A percentile compares a stretch with the other conserved stretches of the same genome.
Evolutionary conservation across 2,888 invertebrate species (phyloP).

Genomic region (Synanthedon formicaeformis): DNA sequence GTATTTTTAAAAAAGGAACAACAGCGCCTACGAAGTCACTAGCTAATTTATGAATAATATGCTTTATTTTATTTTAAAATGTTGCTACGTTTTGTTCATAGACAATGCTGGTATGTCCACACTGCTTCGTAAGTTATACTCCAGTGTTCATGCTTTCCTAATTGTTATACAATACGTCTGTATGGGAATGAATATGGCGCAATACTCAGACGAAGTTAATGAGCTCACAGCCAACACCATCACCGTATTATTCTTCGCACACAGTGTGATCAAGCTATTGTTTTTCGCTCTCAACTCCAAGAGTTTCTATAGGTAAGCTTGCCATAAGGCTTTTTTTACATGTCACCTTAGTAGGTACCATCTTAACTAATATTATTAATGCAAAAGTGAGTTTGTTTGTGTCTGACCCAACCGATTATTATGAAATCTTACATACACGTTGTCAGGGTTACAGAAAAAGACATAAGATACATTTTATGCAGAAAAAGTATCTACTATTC

Average conservation of each 20-base stretch:
- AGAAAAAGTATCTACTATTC: too few species aligned
- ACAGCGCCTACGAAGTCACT: too few species aligned
- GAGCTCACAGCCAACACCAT: constrained; percentile 82
- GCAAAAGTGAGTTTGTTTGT: too few species aligned
- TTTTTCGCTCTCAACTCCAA: constrained; percentile 82
- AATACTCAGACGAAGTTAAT: constrained; percentile 81
- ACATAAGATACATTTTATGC: too few species aligned
- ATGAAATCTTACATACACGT: too few species aligned
- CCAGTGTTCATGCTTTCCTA: constrained; percentile 71
- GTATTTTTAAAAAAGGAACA: too few species aligned
- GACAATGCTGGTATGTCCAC: constrained; percentile 57
- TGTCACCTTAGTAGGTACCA: too few species aligned
- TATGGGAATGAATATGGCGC: constrained; percentile 76
- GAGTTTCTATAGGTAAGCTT: constrained; percentile 76
- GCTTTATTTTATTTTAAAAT: too few species aligned
- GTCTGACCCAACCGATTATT: too few species aligned
- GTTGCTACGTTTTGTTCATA: constrained; percentile 11
- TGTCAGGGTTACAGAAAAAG: too few species aligned
- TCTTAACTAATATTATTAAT: too few species aligned
- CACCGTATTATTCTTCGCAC: constrained; percentile 84
- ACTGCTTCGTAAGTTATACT: constrained; percentile 72
- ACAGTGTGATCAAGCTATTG: constrained; percentile 78
- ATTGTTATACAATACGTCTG: constrained; percentile 73
- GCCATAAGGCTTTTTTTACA: neutral
- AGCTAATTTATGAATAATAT: too few species aligned